A percentile compares a stretch with the other conserved stretches of the same genome.
Conservation (phyloP, 2,888 invertebrate genomes). For the Chymomyza caudatula region DNA sequence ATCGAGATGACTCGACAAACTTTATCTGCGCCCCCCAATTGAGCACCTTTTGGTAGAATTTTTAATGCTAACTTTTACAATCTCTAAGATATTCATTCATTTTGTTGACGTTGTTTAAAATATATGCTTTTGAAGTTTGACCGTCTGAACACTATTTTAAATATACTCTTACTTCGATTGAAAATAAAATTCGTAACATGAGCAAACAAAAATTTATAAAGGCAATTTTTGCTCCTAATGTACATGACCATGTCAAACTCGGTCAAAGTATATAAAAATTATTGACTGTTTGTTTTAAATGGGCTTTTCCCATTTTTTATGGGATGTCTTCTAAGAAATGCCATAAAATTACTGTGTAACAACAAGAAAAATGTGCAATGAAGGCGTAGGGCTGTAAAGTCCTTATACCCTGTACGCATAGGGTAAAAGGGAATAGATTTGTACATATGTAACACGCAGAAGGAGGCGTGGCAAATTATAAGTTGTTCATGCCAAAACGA, state of each 20-base stretch:
- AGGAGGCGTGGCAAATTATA: neutral
- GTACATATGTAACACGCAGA: neutral
- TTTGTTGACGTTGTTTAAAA: no score
- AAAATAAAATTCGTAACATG: no score
- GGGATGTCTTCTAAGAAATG: conserved; percentile 75
- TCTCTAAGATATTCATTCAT: no score
- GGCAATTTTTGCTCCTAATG: neutral
- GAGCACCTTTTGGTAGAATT: no score
- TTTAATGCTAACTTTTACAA: no score
- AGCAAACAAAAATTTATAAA: no score
- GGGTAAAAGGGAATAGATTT: neutral
- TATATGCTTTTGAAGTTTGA: no score
- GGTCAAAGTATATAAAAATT: neutral
- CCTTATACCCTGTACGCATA: neutral
- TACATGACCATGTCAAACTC: neutral
- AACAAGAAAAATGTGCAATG: conserved; percentile 75
- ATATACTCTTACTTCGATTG: no score
- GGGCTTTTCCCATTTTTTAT: conserved; percentile 75
- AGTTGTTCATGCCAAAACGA: neutral
- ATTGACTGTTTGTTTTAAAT: conserved; percentile 9
- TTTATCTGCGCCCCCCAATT: no score
- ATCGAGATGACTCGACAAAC: no score
- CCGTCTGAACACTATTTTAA: no score
- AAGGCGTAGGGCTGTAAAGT: conserved; percentile 30
- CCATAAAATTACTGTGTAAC: conserved; percentile 74